These are phyloP conservation scores for Nasonia vitripennis DNA, from an alignment of 1,140 invertebrate species.

Conservation along the genomic window DNA sequence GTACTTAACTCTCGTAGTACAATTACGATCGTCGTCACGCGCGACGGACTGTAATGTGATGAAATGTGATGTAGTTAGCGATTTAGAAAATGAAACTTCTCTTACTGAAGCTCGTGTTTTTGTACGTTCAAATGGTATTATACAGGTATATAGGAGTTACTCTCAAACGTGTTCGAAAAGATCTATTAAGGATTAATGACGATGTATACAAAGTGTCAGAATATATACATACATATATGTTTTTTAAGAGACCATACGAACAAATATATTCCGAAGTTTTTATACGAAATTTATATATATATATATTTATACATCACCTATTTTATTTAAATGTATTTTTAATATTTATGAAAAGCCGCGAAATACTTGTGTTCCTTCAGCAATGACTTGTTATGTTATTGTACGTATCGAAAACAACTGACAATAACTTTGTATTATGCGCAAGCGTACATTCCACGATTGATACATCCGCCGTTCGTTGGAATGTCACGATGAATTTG, in stretches of 20 bases:
- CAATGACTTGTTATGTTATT: neutral
- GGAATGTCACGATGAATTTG: too few species aligned
- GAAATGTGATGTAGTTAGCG: conserved; percentile 4
- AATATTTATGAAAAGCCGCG: neutral
- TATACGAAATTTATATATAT: neutral
- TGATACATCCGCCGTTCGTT: neutral
- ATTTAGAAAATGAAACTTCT: neutral
- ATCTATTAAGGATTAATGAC: neutral
- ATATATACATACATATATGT: neutral
- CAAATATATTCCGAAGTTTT: neutral
- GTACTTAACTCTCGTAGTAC: neutral
- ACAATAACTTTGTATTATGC: neutral
- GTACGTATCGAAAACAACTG: neutral
- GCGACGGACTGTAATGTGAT: neutral
- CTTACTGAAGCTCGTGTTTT: neutral
- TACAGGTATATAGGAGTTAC: neutral
- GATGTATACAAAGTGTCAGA: too few species aligned
- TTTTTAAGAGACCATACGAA: neutral
- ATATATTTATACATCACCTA: neutral
- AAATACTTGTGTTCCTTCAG: neutral
- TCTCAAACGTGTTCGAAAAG: neutral
- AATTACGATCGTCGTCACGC: neutral
- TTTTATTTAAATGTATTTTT: neutral
- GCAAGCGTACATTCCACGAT: neutral
- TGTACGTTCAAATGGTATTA: neutral